Base-by-base conservation (phyloP, 2,888 invertebrate genomes). In the Drosophila limbata region DNA sequence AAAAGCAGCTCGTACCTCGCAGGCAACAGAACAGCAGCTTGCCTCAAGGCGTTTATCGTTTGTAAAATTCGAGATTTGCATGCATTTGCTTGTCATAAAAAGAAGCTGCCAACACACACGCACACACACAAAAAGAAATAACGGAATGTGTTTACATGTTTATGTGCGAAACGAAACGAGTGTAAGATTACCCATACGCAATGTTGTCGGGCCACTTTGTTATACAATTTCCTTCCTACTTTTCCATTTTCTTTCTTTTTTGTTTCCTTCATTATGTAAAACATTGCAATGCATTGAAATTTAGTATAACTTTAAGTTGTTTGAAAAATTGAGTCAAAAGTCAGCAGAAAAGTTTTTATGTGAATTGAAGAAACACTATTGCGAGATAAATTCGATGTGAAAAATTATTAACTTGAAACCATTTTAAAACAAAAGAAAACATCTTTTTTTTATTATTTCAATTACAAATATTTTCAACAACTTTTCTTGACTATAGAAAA, bases 1-100 rank as follows among this genome's bases (percentile, higher is more conserved):
- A 37, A 25, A 13, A 25, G 35, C 13, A 42, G 21, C 48, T 17
- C 17, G 31, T 40, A 39, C 35, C 52, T 44, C 40, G 50, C 50
- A 45, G 40, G 44, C 39, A 39, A 37, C 57, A 21, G 55, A 66
- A 71, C 67, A 74, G 81, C 83, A 84, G 83, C 83, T 81, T 84
- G 82, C 81, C 82, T 79, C 80, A 73, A 81, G 81, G 78, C 84
- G 79, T 85, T 86, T 85, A 85, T 85, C 85, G 85, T 85, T 82
- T 85, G 85, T 84, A 84, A 85, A 84, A 86, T 86, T 84, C 86
- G 75, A 81, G 85, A 85, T 85, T 85, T 86, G 85, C 85, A 85
- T 85, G 86, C 81, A 85, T 85, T 86, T 85, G 76, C 80, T 71
- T 84, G 85, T 84, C 84, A 84, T 84, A 84, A 84, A 83, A 53